phyloP scores from a whole-genome alignment of 2,113 vertebrate species.

The Strix aluco region DNA sequence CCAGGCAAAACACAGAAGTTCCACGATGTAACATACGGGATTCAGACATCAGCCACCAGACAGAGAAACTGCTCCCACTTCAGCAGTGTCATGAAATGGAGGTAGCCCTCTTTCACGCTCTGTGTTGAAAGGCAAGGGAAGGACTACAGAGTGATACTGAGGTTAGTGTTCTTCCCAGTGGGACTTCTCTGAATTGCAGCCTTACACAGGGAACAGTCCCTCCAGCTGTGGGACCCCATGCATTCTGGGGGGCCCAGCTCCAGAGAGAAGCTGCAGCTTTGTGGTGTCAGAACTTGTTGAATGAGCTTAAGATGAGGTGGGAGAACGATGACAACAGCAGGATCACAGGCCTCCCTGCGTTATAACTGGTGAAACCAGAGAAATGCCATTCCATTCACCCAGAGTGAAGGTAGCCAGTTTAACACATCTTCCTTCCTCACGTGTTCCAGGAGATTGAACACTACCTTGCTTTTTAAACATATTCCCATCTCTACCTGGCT shows the following conservation, averaged over 20 bases:
- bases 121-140: not conserved
- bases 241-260: not conserved
- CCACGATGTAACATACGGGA: accelerated
- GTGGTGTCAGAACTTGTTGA: not conserved
- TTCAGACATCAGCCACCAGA: not conserved
- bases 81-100: not conserved
- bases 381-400: not conserved
- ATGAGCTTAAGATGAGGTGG: not conserved
- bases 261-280: not conserved
- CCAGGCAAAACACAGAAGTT: not conserved
- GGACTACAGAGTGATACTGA: not conserved
- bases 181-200: not conserved
- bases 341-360: not conserved
- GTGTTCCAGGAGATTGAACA: not conserved
- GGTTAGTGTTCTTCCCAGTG: not conserved
- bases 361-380: not conserved
- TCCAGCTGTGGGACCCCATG: not conserved
- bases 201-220: not conserved
- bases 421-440: not conserved
- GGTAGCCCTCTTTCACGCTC: not conserved
- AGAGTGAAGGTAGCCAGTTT: not conserved
- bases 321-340: not conserved
- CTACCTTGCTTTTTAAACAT: not conserved
- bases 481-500: not conserved
- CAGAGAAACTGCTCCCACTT: not conserved